Evolutionary conservation across 1,140 invertebrate species (phyloP).

Genomic region (Macrobrachium nipponense): DNA sequence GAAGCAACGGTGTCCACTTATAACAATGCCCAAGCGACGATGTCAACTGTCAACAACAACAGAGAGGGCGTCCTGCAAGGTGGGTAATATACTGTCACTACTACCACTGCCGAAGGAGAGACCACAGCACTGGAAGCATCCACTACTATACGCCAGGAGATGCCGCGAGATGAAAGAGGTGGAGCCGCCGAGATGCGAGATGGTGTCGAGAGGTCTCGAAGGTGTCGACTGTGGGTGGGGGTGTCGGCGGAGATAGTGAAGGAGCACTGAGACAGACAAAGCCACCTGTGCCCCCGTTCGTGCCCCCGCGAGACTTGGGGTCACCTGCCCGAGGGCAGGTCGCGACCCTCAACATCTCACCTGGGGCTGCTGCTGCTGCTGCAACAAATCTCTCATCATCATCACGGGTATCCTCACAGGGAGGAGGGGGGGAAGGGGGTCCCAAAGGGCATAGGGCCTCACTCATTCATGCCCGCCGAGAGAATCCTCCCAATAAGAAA

Average conservation of each 20-base stretch:
- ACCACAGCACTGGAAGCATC: background rate
- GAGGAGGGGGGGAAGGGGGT: no score
- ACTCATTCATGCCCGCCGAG: no score
- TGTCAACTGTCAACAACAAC: no score
- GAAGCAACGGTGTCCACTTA: no score
- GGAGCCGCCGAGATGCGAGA: background rate
- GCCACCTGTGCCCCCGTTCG: background rate
- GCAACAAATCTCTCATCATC: slow-evolving; percentile 2
- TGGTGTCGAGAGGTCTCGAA: slow-evolving; percentile 13
- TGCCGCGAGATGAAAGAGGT: background rate
- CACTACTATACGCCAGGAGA: background rate
- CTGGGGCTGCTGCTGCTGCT: background rate
- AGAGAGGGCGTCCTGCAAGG: no score
- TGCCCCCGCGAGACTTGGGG: background rate
- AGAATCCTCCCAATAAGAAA: no score
- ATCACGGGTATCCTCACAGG: background rate
- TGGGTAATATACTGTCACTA: no score
- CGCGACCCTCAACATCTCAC: slow-evolving; percentile 9
- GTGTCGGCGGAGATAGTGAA: background rate
- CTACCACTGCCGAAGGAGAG: no score
- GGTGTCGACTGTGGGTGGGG: slow-evolving; percentile 27
- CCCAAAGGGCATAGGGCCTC: no score
- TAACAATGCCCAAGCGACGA: no score
- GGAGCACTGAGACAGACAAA: background rate
- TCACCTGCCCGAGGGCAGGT: slow-evolving; percentile 35